Evolutionary conservation across 2,888 invertebrate genomes (phyloP).

Genomic region (Poecilobothrus nobilitatus): DNA sequence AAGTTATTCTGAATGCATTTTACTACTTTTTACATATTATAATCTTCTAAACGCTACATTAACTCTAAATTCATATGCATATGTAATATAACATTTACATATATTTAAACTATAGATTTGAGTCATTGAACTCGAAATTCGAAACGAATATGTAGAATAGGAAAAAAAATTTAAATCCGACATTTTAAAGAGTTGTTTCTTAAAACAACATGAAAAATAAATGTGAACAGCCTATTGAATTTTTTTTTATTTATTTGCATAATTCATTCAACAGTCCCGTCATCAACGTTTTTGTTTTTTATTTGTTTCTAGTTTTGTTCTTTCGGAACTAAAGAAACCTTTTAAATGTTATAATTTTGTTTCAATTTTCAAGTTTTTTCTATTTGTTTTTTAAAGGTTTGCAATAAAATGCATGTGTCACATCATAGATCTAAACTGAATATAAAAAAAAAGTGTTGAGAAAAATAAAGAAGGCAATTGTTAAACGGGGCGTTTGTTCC

Average conservation of each 20-base stretch:
- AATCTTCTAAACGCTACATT: not conserved
- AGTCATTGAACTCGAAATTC: not conserved
- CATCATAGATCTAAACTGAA: not conserved
- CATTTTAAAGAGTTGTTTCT: no score
- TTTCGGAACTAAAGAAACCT: not conserved
- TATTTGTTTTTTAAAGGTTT: not conserved
- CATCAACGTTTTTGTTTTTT: not conserved
- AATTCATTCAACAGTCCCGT: not conserved
- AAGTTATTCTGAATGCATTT: not conserved
- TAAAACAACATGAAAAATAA: no score
- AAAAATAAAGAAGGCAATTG: not conserved
- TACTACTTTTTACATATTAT: not conserved
- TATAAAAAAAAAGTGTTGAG: not conserved
- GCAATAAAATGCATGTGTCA: not conserved
- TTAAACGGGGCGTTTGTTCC: no score
- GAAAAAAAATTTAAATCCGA: no score
- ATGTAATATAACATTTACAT: not conserved
- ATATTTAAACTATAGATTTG: not conserved
- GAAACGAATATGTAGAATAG: no score
- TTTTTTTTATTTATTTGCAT: no score
- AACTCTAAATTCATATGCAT: not conserved
- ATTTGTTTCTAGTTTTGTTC: no score
- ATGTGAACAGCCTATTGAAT: no score
- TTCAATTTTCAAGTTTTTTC: not conserved
- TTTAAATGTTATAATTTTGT: not conserved